Conservation (phyloP, 2,113 vertebrate genomes). For the Merops nubicus region DNA sequence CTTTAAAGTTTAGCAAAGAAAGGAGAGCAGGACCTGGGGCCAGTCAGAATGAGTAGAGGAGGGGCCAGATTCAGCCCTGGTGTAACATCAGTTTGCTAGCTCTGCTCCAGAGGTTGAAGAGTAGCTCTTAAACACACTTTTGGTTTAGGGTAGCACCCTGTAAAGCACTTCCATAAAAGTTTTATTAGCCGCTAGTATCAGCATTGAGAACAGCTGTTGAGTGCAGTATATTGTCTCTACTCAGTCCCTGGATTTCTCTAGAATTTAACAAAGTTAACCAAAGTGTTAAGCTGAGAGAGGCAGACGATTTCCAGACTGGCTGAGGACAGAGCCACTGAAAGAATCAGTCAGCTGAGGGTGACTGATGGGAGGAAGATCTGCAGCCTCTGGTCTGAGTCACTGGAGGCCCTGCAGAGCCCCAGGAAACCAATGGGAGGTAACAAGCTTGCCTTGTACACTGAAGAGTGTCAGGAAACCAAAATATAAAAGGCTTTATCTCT, state of each 20-base stretch:
- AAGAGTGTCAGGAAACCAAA: background rate
- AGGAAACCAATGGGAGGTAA: background rate
- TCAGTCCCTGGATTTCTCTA: background rate
- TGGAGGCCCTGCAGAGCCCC: background rate
- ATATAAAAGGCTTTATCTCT: background rate
- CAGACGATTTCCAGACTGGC: background rate
- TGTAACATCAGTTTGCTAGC: background rate
- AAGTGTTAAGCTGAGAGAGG: background rate
- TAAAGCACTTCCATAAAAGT: background rate
- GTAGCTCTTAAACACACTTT: background rate
- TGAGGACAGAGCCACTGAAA: background rate
- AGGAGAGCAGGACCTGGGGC: background rate
- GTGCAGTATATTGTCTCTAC: background rate
- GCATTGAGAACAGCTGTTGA: background rate
- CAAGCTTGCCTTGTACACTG: background rate
- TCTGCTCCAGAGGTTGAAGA: background rate
- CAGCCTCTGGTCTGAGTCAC: background rate
- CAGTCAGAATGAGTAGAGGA: background rate
- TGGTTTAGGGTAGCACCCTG: background rate
- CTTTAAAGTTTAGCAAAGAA: background rate
- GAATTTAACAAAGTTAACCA: background rate
- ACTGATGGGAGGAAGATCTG: background rate
- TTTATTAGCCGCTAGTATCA: background rate
- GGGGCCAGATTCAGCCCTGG: background rate
- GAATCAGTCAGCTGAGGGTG: background rate